Conservation (phyloP, 2,797 vertebrate genomes). For the Myotis myotis region DNA sequence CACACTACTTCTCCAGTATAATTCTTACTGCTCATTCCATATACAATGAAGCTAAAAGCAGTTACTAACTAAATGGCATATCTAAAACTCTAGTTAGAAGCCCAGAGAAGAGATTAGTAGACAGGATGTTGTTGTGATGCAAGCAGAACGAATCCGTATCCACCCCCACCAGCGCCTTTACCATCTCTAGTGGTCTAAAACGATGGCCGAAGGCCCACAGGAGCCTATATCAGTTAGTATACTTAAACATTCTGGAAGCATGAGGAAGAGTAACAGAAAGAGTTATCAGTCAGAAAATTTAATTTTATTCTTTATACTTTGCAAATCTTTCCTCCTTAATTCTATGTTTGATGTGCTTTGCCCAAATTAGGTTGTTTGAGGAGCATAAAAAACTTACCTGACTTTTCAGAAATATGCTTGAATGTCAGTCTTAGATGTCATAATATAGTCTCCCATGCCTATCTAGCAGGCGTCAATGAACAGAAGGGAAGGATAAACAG, state of each 20-base stretch:
- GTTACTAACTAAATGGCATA: background rate
- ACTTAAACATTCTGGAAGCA: background rate
- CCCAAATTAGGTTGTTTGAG: background rate
- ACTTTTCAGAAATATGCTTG: background rate
- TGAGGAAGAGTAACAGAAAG: background rate
- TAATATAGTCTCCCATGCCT: background rate
- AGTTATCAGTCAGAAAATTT: background rate
- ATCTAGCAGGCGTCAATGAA: background rate
- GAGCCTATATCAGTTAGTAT: background rate
- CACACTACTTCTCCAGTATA: background rate
- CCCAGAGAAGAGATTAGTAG: background rate
- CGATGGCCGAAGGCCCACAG: rapidly evolving
- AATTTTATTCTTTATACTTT: background rate
- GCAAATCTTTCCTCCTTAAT: background rate
- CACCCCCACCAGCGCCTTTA: rapidly evolving
- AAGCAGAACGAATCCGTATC: background rate
- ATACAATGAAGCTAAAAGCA: background rate
- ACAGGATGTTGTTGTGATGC: background rate
- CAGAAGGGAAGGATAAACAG: rapidly evolving
- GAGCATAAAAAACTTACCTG: background rate
- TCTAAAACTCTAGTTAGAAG: background rate
- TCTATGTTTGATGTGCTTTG: background rate
- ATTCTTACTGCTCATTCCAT: background rate
- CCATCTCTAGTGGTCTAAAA: background rate
- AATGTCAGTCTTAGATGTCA: background rate